Evolutionary conservation across 1,140 invertebrate species (phyloP), one percentile per base, ranked within the genome.

Genomic region (Oreohelix idahoensis): DNA sequence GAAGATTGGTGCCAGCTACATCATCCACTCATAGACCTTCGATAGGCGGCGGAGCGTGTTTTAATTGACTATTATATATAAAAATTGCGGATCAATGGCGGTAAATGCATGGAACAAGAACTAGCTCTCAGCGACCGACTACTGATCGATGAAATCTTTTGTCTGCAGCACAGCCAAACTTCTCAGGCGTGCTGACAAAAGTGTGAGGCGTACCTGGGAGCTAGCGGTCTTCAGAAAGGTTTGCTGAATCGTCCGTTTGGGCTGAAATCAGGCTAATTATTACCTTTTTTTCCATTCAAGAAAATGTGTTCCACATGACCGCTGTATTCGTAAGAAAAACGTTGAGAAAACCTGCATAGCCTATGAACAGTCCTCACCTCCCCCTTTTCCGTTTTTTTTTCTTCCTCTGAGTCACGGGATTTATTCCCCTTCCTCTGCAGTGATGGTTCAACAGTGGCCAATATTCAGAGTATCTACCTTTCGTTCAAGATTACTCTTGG

Each of bases 61-160:
- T 77, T 77, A 76, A 53, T 77, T 77, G 75, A 77, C 75, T 77
- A 77, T 77, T 77, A 77, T 77, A 20, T 53, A 77, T 53, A 77
- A 77, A 77, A 58, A 77, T 35, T 49, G 74, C 45, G n/a, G 23
- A 77, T 53, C 75, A n/a, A 77, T 53, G 49, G 32, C 32, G 75
- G 42, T 35, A 49, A 77, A 53, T 35, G 49, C 32, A 1, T 4
- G 39, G 49, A 58, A 77, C 45, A 77, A 77, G 75, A 36, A 45
- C 23, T 36, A 29, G 49, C 75, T 51, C 75, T 73, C 70, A 38
- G 70, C 70, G 70, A 42, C 35, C 71, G 36, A 8, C 63, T 10
- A 66, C 8, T 13, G 29, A 66, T 66, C 63, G 29, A 58, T 58
- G 63, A 17, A 32, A 66, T 66, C 63, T 66, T 32, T 66, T 32